Percentiles rank a stretch among this genome's conserved stretches.
Conservation (phyloP, 2,113 vertebrate genomes). For the Vidua macroura region DNA sequence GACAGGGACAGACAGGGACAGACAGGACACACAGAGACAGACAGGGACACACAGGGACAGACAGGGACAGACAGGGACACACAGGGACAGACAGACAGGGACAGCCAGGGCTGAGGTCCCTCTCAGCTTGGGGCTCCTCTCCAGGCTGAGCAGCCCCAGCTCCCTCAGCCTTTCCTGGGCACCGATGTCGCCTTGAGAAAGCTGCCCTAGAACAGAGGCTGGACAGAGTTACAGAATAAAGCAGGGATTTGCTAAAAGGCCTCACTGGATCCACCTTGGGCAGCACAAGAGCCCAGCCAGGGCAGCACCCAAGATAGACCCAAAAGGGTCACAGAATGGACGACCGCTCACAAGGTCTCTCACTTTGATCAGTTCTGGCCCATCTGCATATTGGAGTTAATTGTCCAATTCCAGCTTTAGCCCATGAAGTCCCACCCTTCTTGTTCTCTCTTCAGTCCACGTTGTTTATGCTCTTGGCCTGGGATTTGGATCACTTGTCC, state of each 20-base stretch:
- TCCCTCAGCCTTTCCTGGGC: background rate
- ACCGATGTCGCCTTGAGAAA: background rate
- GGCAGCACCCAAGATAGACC: too few species aligned
- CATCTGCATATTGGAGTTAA: too few species aligned
- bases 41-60: background rate
- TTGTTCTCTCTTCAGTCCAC: background rate
- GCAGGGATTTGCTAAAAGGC: too few species aligned
- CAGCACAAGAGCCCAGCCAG: too few species aligned
- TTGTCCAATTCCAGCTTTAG: too few species aligned
- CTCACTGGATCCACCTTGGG: too few species aligned
- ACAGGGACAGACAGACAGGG: background rate
- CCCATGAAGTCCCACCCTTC: too few species aligned
- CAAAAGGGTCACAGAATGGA: too few species aligned
- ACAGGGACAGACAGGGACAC: too few species aligned
- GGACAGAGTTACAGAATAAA: too few species aligned
- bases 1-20: background rate
- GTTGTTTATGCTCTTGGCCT: background rate
- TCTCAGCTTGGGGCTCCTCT: background rate
- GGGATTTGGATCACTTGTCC: background rate
- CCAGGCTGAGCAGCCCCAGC: background rate
- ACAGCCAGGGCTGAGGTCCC: background rate
- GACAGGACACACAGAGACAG: background rate
- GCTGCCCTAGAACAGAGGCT: too few species aligned
- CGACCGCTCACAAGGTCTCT: fast-evolving
- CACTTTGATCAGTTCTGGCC: too few species aligned